phyloP scores from a whole-genome alignment of 2,797 vertebrate genomes.

The Phrynocephalus forsythii region DNA sequence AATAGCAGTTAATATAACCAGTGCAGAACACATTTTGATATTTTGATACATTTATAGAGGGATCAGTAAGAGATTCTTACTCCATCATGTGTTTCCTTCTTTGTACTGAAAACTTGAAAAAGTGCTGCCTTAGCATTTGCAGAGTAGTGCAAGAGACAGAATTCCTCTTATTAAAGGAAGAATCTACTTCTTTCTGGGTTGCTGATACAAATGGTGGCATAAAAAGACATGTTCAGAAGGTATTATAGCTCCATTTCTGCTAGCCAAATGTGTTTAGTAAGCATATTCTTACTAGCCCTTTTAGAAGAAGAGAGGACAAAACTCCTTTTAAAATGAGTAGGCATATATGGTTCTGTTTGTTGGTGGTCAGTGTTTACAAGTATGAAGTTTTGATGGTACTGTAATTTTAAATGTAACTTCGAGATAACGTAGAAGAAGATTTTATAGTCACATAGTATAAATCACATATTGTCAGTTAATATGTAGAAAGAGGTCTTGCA shows the following conservation, averaged over 20 bases:
- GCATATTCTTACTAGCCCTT: not conserved
- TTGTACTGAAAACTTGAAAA: too few species aligned
- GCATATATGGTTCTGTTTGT: not conserved
- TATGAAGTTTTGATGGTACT: not conserved
- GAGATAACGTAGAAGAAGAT: not conserved
- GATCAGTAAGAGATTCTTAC: not conserved
- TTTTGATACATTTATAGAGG: not conserved
- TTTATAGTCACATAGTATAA: not conserved
- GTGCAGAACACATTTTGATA: too few species aligned
- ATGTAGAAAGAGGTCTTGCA: too few species aligned
- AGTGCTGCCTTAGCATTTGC: too few species aligned
- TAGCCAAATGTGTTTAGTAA: not conserved
- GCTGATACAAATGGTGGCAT: not conserved
- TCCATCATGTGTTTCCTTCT: not conserved
- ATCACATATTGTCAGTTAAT: not conserved
- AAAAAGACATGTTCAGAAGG: not conserved
- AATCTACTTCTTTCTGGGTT: not conserved
- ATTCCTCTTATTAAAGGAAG: not conserved
- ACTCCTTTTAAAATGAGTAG: not conserved
- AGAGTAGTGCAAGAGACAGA: too few species aligned
- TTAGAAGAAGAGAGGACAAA: not conserved
- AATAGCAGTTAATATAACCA: too few species aligned
- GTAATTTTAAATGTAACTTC: not conserved
- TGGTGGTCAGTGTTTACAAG: not conserved
- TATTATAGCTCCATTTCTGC: not conserved